Conservation (phyloP, 1,140 invertebrate species). For the Drosophila serrata region DNA sequence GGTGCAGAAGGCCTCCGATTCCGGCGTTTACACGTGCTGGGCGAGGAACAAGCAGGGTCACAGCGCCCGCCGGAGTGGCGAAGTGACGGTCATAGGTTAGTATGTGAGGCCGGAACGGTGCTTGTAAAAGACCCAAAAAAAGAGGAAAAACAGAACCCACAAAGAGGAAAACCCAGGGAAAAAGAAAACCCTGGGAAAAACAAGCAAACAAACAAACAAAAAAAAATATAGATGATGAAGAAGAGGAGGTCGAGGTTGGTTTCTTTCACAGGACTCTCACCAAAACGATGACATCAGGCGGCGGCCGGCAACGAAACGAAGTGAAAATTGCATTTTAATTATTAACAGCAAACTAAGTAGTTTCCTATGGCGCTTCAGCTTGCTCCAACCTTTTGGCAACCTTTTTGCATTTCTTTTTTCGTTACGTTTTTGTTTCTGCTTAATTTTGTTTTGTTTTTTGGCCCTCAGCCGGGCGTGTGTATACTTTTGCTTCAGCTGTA, state of each 20-base stretch:
- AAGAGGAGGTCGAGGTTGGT: conserved; percentile 53
- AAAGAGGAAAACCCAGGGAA: neutral
- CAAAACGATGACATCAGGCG: conserved; percentile 27
- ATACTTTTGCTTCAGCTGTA: conserved; percentile 50
- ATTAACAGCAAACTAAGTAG: conserved; percentile 82
- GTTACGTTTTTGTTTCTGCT: conserved; percentile 37
- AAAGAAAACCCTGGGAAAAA: conserved; percentile 12
- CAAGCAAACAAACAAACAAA: conserved; percentile 1
- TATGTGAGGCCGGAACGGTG: conserved; percentile 44
- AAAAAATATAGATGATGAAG: conserved; percentile 8
- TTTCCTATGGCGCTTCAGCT: conserved; percentile 69
- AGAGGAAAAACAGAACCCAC: neutral
- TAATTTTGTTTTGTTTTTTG: conserved; percentile 50
- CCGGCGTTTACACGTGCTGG: conserved; percentile 92
- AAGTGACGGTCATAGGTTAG: conserved; percentile 91
- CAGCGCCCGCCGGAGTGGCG: conserved; percentile 89
- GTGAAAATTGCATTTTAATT: conserved; percentile 84
- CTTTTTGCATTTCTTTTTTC: conserved; percentile 33
- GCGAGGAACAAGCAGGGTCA: conserved; percentile 91
- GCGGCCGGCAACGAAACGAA: conserved; percentile 51
- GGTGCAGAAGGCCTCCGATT: conserved; percentile 91
- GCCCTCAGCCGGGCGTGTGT: conserved; percentile 31
- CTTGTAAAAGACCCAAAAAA: conserved; percentile 7
- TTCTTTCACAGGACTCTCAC: conserved; percentile 60
- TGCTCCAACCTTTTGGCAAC: conserved; percentile 40